These are phyloP conservation scores for Sycophila texana DNA, from an alignment of 2,888 invertebrate species.

Conservation along the genomic window DNA sequence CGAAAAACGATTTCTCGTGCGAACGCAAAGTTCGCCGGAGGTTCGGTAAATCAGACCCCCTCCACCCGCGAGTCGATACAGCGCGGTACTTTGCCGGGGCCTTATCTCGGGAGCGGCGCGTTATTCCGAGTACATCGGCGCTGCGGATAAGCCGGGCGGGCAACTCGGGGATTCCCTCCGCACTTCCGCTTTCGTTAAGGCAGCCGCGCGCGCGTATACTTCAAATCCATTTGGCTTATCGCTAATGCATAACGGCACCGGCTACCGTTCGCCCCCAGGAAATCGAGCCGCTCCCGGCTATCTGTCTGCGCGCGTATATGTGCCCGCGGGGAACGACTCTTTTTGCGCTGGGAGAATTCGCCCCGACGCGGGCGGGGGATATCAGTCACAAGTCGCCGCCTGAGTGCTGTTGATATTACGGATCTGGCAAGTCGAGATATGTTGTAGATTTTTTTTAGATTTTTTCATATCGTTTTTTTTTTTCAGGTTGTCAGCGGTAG, in stretches of 20 bases:
- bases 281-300: not conserved
- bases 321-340: not conserved
- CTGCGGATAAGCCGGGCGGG: not conserved
- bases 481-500: not conserved
- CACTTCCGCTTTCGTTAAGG: constrained; percentile 22
- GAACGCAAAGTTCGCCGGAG: not conserved
- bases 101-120: constrained; percentile 13
- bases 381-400: not conserved
- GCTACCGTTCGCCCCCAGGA: not conserved
- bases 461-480: too few species aligned
- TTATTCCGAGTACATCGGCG: not conserved
- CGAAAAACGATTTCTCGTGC: too few species aligned
- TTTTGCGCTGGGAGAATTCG: not conserved
- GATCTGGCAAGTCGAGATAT: not conserved
- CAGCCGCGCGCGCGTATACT: constrained; percentile 2
- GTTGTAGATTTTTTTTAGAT: not conserved
- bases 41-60: too few species aligned
- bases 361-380: not conserved
- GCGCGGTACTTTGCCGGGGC: not conserved
- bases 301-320: not conserved
- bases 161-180: not conserved
- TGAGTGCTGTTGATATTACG: not conserved
- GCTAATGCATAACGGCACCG: constrained; percentile 38
- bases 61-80: too few species aligned
- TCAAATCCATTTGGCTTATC: constrained; percentile 39